A percentile compares a stretch with the other conserved stretches of the same genome.
phyloP scores from a whole-genome alignment of 1,140 invertebrate species.

The Pararge aegeria region DNA sequence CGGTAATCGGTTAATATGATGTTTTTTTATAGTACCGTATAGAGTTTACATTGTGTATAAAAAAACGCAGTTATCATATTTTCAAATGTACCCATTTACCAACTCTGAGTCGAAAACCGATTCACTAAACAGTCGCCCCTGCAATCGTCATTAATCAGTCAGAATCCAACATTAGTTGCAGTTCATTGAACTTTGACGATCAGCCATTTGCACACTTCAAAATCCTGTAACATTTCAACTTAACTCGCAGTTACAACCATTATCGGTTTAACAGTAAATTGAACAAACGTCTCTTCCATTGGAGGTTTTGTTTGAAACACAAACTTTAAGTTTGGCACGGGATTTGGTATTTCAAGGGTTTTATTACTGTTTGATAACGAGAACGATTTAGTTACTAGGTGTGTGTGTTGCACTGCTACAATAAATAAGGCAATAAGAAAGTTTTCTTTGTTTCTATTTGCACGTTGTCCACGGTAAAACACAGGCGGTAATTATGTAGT shows the following conservation, averaged over 20 bases:
- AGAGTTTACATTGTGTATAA: not conserved
- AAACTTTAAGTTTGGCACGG: not conserved
- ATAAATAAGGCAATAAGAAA: too few species aligned
- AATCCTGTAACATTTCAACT: constrained; percentile 13
- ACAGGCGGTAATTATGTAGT: too few species aligned
- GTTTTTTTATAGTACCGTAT: too few species aligned
- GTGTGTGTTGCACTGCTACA: too few species aligned
- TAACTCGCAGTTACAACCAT: constrained; percentile 21
- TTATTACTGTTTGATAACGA: not conserved
- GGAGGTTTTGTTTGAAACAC: constrained; percentile 1
- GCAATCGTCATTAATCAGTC: not conserved
- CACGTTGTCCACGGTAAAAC: too few species aligned
- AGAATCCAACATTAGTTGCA: constrained; percentile 1
- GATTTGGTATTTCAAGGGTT: not conserved
- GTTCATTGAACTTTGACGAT: constrained; percentile 21
- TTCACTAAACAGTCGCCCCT: not conserved
- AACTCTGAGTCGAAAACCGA: not conserved
- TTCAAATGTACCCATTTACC: not conserved
- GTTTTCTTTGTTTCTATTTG: too few species aligned
- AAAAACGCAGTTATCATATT: not conserved
- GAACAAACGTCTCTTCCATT: constrained; percentile 14
- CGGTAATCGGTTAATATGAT: too few species aligned
- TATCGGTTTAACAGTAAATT: constrained; percentile 35
- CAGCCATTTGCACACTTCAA: constrained; percentile 12
- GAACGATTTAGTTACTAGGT: not conserved